These are phyloP conservation scores for Macrosiphum euphorbiae DNA, from an alignment of 2,888 invertebrate species.

Conservation along the genomic window DNA sequence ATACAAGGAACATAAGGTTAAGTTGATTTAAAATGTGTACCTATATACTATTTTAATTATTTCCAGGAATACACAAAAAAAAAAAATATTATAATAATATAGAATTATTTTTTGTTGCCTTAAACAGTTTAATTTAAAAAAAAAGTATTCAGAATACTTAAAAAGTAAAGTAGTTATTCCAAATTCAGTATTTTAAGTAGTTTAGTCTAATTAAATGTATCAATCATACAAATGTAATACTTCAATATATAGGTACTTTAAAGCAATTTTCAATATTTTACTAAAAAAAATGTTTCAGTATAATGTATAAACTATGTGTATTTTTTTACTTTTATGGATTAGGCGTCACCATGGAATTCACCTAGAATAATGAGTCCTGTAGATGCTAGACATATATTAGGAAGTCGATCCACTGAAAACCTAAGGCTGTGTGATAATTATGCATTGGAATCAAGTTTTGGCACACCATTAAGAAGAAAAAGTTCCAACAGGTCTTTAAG, in stretches of 20 bases:
- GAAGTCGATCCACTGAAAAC: conserved; percentile 72
- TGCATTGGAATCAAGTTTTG: conserved; percentile 68
- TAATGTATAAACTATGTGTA: neutral
- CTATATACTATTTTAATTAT: neutral
- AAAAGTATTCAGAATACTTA: neutral
- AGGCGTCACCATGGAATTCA: conserved; percentile 73
- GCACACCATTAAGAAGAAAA: conserved; percentile 70
- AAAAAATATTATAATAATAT: neutral
- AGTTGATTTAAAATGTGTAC: neutral
- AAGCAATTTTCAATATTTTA: neutral
- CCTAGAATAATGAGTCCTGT: conserved; percentile 72
- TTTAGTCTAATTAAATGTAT: neutral
- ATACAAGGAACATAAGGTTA: neutral
- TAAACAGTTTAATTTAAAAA: neutral
- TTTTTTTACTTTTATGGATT: conserved; percentile 61
- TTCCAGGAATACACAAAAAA: neutral
- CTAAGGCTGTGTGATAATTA: conserved; percentile 68
- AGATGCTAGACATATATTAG: conserved; percentile 71
- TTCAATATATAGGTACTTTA: neutral
- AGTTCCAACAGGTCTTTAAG: conserved; percentile 70
- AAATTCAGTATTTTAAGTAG: neutral
- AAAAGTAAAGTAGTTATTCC: neutral
- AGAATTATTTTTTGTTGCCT: neutral
- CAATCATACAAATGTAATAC: neutral
- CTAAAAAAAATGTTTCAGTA: neutral